Evolutionary conservation across 1,140 invertebrate genomes (phyloP).

Genomic region (Brevipalpus yothersi): DNA sequence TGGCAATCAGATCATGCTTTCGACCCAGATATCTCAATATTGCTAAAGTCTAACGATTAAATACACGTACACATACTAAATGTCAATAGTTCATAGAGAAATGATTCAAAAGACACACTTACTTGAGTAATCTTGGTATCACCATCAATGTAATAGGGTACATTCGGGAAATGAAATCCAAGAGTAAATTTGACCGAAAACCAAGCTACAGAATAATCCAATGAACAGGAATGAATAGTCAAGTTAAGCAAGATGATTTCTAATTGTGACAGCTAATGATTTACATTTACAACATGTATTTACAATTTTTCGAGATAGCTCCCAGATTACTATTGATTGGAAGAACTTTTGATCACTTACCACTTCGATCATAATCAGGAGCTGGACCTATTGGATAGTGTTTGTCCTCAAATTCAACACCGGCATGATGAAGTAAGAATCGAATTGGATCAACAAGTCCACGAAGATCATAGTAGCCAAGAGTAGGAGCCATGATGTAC

Average conservation of each 20-base stretch:
- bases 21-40: constrained; percentile 27
- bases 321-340: too few species aligned
- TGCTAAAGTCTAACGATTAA: constrained; percentile 12
- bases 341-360: too few species aligned
- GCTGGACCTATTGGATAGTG: neutral
- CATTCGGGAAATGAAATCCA: constrained; percentile 19
- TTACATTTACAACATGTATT: too few species aligned
- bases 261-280: too few species aligned
- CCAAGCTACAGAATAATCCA: constrained; percentile 11
- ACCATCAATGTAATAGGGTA: constrained; percentile 15
- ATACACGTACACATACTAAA: neutral
- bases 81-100: neutral
- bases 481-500: neutral
- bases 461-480: constrained; percentile 35
- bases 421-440: constrained; percentile 38
- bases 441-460: constrained; percentile 39
- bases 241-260: too few species aligned
- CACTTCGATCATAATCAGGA: neutral
- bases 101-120: neutral
- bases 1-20: constrained; percentile 16
- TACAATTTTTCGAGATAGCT: too few species aligned
- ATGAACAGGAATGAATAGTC: constrained; percentile 10
- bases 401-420: constrained; percentile 39
- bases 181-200: constrained; percentile 16
- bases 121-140: constrained; percentile 12